These are phyloP conservation scores for Trigoniulus corallinus DNA, from an alignment of 1,140 invertebrate genomes.

Conservation along the genomic window DNA sequence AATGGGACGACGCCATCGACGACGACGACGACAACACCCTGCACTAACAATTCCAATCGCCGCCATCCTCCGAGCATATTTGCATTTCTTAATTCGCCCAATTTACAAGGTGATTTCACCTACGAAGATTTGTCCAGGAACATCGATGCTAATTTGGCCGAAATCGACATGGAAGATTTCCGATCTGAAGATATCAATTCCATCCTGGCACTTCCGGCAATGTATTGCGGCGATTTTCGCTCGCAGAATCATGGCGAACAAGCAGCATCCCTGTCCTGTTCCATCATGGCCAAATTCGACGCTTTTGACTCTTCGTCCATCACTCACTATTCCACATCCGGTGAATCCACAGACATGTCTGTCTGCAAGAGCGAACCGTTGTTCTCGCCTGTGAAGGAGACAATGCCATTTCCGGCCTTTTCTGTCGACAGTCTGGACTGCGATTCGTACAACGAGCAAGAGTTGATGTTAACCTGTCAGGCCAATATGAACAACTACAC, in stretches of 20 bases:
- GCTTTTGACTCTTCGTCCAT: neutral
- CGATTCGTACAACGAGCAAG: slow-evolving; percentile 49
- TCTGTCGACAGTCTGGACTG: slow-evolving; percentile 80
- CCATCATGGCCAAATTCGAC: neutral
- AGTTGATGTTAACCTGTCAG: slow-evolving; percentile 66
- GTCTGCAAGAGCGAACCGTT: slow-evolving; percentile 75
- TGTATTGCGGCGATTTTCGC: slow-evolving; percentile 28
- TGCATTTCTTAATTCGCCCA: neutral
- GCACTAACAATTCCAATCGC: no score
- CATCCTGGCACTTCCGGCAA: slow-evolving; percentile 35
- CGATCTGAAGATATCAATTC: slow-evolving; percentile 75
- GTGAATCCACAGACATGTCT: slow-evolving; percentile 21
- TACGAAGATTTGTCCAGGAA: slow-evolving; percentile 74
- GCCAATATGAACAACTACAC: slow-evolving; percentile 88
- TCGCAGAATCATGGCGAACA: slow-evolving; percentile 46
- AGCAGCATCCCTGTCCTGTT: slow-evolving; percentile 45
- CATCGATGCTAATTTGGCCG: slow-evolving; percentile 77
- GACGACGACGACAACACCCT: no score
- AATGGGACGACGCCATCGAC: no score
- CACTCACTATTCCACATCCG: no score
- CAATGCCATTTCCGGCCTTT: slow-evolving; percentile 29
- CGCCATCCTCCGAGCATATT: neutral
- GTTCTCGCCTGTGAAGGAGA: slow-evolving; percentile 77
- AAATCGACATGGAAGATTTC: slow-evolving; percentile 89
- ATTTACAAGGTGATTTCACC: slow-evolving; percentile 31